A percentile compares a stretch with the other conserved stretches of the same genome.
phyloP scores from a whole-genome alignment of 2,113 vertebrate species.

The Gavia stellata region DNA sequence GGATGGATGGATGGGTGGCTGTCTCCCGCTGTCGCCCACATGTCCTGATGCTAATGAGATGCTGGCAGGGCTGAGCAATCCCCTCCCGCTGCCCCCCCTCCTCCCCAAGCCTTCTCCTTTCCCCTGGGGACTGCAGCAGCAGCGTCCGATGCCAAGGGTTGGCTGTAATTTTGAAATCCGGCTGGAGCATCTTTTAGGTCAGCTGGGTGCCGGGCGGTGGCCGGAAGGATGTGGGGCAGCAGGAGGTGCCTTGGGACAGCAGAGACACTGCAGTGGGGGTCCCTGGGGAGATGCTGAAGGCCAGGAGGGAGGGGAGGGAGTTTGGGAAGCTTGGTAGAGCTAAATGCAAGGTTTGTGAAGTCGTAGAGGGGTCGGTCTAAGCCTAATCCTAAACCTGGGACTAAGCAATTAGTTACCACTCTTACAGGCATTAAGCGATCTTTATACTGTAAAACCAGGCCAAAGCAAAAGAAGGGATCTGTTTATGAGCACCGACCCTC shows the following conservation, averaged over 20 bases:
- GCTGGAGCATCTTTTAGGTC: neutral
- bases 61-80: neutral
- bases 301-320: neutral
- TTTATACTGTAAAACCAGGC: neutral
- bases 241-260: neutral
- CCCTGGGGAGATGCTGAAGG: neutral
- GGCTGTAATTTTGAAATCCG: fast-evolving
- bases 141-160: fast-evolving
- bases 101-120: neutral
- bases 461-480: neutral
- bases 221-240: neutral
- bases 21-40: neutral
- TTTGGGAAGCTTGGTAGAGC: neutral
- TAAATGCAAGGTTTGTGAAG: neutral
- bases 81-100: neutral
- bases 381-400: neutral
- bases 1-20: neutral
- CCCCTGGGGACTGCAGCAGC: neutral
- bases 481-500: neutral
- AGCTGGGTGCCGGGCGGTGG: neutral
- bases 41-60: neutral
- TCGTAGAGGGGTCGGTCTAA: neutral
- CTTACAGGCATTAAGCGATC: neutral
- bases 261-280: neutral
- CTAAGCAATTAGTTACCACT: neutral